Evolutionary conservation across 2,888 invertebrate genomes (phyloP), one percentile per base, ranked within the genome.

Genomic region (Mycalesis mineus): DNA sequence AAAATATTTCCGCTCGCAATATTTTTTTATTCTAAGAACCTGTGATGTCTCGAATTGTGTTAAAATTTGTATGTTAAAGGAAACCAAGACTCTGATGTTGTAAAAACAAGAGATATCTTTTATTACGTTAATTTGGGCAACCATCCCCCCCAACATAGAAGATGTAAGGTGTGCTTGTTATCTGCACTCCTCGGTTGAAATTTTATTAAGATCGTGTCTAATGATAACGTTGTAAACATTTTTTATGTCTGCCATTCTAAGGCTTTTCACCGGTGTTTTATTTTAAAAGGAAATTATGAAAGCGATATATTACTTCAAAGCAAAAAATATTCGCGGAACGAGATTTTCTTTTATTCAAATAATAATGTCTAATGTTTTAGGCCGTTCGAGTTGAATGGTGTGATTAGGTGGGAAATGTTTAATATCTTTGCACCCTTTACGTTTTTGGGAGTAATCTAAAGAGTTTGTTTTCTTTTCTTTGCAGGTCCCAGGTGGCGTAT

Each of bases 401-500:
- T 11, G 31, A 14, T 13, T 14, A 9, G 13, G 8, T 15, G 28
- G 44, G 7, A 13, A 13, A 44, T 13, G 29, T 7, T 44, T 28
- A 11, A 14, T 22, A 41, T 11, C 14, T 40, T 41, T 8, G 11
- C 15, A 17, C 22, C 13, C 7, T 11, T 7, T 11, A 11, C 22
- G 41, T 44, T 28, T 29, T 9, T 36, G 9, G 11, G 9, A 11
- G 36, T 33, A 11, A 47, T 11, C 15, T 44, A 39, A 42, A 14
- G 17, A 29, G 33, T 60, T 58, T 60, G 65, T 70, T 71, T 68
- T 57, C 50, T 64, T 60, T 77, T 72, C 52, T 68, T 88, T 88
- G 31, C 88, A 89, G 89, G 73, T 83, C 62, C 56, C 66, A 70
- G 71, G 85, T 83, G 78, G 78, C 72, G 71, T 73, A 79, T 86